phyloP scores from a whole-genome alignment of 2,888 invertebrate species.

The Antheraea yamamai region DNA sequence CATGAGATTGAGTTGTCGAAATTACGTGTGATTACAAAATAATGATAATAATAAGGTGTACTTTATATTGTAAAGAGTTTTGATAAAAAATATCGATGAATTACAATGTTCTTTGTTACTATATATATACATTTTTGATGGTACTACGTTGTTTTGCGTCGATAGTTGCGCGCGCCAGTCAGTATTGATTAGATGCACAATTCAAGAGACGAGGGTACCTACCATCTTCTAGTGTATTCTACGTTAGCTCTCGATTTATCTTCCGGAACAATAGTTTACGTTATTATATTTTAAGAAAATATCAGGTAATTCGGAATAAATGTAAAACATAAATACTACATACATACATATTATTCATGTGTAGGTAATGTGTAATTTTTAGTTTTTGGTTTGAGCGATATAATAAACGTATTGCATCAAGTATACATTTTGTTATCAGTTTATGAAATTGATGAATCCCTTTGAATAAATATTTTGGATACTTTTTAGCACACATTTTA shows the following conservation, averaged over 20 bases:
- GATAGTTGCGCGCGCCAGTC: constrained; percentile 8
- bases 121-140: neutral
- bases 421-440: neutral
- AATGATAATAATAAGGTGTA: neutral
- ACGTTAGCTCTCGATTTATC: neutral
- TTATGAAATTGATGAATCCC: neutral
- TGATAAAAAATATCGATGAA: neutral
- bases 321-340: neutral
- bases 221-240: neutral
- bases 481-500: neutral
- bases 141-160: neutral
- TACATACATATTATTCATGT: too few species aligned
- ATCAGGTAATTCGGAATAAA: neutral
- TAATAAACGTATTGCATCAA: neutral
- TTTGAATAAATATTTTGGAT: neutral
- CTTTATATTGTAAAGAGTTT: neutral
- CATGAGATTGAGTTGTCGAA: neutral
- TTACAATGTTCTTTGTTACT: neutral
- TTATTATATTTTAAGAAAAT: neutral
- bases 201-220: neutral
- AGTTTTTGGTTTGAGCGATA: too few species aligned
- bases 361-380: too few species aligned
- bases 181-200: constrained; percentile 3
- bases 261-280: neutral
- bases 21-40: neutral